Conservation (phyloP, 2,797 vertebrate genomes). For the Lacerta bilineata region DNA sequence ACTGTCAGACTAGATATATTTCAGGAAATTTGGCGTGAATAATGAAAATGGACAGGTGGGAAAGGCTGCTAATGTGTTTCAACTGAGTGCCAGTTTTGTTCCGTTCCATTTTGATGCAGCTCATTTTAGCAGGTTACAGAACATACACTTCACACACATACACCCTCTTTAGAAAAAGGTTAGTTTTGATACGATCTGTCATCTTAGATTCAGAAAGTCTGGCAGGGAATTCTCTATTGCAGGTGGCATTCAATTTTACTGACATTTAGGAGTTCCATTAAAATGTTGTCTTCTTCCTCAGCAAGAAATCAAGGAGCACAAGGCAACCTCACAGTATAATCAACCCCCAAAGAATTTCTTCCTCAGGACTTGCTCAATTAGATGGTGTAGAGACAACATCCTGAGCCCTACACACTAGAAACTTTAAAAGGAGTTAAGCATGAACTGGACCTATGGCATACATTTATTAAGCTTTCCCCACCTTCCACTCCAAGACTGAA, state of each 20-base stretch:
- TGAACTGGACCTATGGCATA: neutral
- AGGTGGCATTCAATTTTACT: constrained; percentile 54
- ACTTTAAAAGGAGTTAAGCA: neutral
- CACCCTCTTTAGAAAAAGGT: neutral
- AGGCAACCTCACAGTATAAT: neutral
- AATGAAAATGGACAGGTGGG: constrained; percentile 19
- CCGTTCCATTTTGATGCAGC: constrained; percentile 37
- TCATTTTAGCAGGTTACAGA: constrained; percentile 48
- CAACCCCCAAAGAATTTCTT: constrained; percentile 35
- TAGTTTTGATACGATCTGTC: constrained; percentile 45
- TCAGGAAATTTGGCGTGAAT: constrained; percentile 39
- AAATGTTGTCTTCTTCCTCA: constrained; percentile 54
- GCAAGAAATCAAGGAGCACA: constrained; percentile 31
- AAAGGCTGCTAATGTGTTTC: constrained; percentile 40
- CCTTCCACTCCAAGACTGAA: neutral
- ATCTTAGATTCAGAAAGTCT: constrained; percentile 47
- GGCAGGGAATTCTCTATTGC: constrained; percentile 40
- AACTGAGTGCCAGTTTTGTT: constrained; percentile 44
- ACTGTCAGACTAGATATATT: constrained; percentile 43
- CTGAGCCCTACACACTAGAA: neutral
- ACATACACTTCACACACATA: constrained; percentile 25
- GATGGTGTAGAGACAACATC: constrained; percentile 9
- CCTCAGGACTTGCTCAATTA: neutral
- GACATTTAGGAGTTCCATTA: constrained; percentile 53
- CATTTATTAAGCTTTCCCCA: neutral